A percentile compares a stretch with the other conserved stretches of the same genome.
phyloP scores from a whole-genome alignment of 2,888 invertebrate species.

The Cosmia pyralina region DNA sequence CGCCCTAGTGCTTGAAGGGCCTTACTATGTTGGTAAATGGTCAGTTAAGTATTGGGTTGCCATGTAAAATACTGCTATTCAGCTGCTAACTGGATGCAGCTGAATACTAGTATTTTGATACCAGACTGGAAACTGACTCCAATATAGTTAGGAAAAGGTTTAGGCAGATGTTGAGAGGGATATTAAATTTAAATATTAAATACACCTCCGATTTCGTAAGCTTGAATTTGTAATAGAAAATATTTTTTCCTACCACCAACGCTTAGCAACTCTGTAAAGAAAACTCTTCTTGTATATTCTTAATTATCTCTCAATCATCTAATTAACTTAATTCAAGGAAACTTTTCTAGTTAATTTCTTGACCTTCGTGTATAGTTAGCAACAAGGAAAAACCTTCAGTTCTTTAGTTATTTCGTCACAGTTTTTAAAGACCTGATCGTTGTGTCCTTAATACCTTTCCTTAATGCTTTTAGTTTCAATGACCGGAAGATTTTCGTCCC shows the following conservation, averaged over 20 bases:
- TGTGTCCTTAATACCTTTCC: constrained; percentile 26
- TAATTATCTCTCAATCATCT: constrained; percentile 7
- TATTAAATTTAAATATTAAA: too few relatives aligned
- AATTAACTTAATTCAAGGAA: constrained; percentile 18
- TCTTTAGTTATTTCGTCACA: constrained; percentile 1
- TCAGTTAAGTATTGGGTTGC: too few relatives aligned
- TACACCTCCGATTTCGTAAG: neutral
- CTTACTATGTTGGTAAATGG: too few relatives aligned
- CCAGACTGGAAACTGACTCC: too few relatives aligned
- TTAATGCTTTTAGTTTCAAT: constrained; percentile 28
- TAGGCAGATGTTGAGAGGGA: too few relatives aligned
- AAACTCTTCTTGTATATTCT: neutral
- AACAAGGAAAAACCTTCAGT: constrained; percentile 16
- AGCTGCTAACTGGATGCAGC: too few relatives aligned
- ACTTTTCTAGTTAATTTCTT: constrained; percentile 16
- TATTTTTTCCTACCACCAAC: neutral
- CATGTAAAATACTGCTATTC: too few relatives aligned
- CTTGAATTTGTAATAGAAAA: neutral
- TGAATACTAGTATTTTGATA: too few relatives aligned
- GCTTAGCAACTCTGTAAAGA: neutral
- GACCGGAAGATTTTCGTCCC: constrained; percentile 5
- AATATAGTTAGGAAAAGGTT: too few relatives aligned
- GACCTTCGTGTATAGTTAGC: constrained; percentile 8
- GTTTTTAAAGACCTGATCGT: constrained; percentile 20
- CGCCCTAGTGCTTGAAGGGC: neutral